phyloP scores from a whole-genome alignment of 2,113 vertebrate species.

The Urocitellus parryii region DNA sequence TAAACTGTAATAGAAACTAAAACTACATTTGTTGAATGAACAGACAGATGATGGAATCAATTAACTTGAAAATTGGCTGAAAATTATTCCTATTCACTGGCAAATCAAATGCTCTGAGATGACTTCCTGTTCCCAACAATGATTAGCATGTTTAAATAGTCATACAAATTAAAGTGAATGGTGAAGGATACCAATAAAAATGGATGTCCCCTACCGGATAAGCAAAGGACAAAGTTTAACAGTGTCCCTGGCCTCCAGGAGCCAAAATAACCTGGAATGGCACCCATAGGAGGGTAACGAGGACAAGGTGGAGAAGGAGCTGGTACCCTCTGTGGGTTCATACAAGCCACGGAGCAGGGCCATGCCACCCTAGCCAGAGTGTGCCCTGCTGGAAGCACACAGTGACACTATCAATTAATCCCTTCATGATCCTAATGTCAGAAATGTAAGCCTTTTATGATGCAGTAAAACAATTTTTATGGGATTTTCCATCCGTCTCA shows the following conservation, averaged over 20 bases:
- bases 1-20: neutral
- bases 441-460: constrained; percentile 81
- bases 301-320: neutral
- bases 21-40: neutral
- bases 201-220: neutral
- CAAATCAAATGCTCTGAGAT: neutral
- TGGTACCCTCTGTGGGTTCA: neutral
- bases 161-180: neutral
- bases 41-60: neutral
- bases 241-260: neutral
- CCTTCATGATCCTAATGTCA: constrained; percentile 78
- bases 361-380: constrained; percentile 7
- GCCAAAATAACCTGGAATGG: neutral
- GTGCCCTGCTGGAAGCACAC: constrained; percentile 28
- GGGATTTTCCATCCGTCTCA: constrained; percentile 77
- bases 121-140: neutral
- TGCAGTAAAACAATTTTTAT: constrained; percentile 80
- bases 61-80: neutral
- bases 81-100: neutral
- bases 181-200: neutral
- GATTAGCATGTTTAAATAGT: constrained; percentile 23
- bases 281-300: neutral
- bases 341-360: accelerated
- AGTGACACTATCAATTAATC: constrained; percentile 75
- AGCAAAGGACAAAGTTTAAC: neutral